phyloP scores from a whole-genome alignment of 1,140 invertebrate genomes.

The Globodera rostochiensis region DNA sequence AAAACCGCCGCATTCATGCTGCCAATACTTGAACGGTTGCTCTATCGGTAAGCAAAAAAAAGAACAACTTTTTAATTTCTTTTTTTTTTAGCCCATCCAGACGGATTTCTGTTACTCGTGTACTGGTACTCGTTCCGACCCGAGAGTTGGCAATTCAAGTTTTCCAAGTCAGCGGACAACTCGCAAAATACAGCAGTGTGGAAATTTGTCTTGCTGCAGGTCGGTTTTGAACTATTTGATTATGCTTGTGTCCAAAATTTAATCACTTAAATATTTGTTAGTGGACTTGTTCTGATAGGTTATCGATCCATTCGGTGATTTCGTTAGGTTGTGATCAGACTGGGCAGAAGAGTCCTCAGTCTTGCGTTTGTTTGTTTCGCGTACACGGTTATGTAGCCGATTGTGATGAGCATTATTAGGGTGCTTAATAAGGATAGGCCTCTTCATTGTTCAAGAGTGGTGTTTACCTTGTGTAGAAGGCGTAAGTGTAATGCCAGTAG shows the following conservation, averaged over 20 bases:
- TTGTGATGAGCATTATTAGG: slow-evolving; percentile 43
- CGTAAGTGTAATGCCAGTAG: slow-evolving; percentile 63
- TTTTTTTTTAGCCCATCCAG: slow-evolving; percentile 63
- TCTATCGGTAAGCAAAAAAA: slow-evolving; percentile 72
- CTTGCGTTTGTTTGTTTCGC: slow-evolving; percentile 64
- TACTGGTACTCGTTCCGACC: slow-evolving; percentile 91
- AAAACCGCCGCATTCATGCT: slow-evolving; percentile 99
- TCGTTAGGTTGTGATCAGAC: slow-evolving; percentile 53
- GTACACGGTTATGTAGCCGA: slow-evolving; percentile 58
- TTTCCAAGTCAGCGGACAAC: slow-evolving; percentile 75
- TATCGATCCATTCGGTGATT: slow-evolving; percentile 11
- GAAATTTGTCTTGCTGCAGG: slow-evolving; percentile 69
- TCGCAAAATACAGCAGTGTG: slow-evolving; percentile 81
- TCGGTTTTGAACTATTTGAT: slow-evolving; percentile 50
- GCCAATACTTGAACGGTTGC: slow-evolving; percentile 87
- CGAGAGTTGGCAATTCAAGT: slow-evolving; percentile 81
- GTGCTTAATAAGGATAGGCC: slow-evolving; percentile 31
- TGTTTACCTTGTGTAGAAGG: slow-evolving; percentile 53
- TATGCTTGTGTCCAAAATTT: not conserved
- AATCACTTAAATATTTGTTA: not conserved
- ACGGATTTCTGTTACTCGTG: slow-evolving; percentile 76
- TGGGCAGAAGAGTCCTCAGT: slow-evolving; percentile 52
- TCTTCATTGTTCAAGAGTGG: not conserved
- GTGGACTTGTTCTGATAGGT: not conserved
- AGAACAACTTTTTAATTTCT: not conserved